Evolutionary conservation across 2,113 vertebrate genomes (phyloP).

Genomic region (Neotoma lepida): DNA sequence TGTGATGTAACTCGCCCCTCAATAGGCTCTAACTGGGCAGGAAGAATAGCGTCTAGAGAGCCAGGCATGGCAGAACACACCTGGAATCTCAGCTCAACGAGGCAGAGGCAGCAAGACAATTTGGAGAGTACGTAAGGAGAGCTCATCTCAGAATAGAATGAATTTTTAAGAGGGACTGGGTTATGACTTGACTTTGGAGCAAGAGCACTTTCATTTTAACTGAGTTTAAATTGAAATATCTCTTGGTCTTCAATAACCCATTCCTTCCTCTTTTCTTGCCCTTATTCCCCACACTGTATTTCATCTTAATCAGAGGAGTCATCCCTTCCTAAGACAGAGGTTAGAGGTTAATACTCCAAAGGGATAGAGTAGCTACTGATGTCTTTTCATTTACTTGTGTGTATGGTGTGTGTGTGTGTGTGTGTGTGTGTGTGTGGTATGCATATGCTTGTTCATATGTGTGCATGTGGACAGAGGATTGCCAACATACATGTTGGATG

Average conservation of each 20-base stretch:
- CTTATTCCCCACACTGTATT: background rate
- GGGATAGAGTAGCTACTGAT: background rate
- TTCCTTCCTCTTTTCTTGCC: background rate
- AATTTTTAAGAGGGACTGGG: background rate
- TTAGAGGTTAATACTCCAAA: background rate
- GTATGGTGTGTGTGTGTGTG: background rate
- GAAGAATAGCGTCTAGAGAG: background rate
- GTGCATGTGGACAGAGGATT: background rate
- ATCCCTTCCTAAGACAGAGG: background rate
- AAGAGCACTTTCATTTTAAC: background rate
- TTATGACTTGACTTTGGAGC: too few species aligned
- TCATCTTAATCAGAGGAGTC: background rate
- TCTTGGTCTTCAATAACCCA: background rate
- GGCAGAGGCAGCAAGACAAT: background rate
- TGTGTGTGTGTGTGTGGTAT: background rate
- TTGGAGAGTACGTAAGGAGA: background rate
- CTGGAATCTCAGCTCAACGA: background rate
- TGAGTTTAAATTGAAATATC: background rate
- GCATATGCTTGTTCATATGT: background rate
- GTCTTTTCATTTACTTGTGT: background rate
- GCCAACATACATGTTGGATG: background rate
- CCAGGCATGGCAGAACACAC: background rate
- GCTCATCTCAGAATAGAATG: background rate
- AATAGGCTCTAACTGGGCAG: background rate
- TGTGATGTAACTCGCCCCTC: background rate